Conservation (phyloP, 2,113 vertebrate species). For the Drymodes brunneopygia region DNA sequence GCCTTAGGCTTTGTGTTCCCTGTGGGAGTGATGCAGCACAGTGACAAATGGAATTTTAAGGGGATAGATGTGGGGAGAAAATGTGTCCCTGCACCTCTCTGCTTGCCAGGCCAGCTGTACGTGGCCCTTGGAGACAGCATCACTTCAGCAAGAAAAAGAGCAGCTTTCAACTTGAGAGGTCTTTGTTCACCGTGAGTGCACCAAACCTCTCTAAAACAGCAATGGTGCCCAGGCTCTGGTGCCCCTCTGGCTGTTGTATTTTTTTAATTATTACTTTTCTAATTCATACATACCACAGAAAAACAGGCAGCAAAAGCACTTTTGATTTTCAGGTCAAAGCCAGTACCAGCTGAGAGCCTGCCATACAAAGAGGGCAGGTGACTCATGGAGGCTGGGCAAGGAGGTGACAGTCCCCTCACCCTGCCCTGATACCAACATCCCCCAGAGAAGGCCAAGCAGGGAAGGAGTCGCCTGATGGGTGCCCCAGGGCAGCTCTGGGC, state of each 20-base stretch:
- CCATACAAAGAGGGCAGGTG: not conserved
- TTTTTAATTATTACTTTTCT: not conserved
- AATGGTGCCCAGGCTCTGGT: not conserved
- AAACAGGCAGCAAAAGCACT: not conserved
- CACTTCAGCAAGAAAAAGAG: not conserved
- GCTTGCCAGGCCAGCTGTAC: not conserved
- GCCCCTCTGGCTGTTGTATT: not conserved
- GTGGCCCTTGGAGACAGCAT: not conserved
- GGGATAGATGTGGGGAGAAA: not conserved
- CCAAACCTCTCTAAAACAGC: not conserved
- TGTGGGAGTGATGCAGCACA: not conserved
- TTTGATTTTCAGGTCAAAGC: not conserved
- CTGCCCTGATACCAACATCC: not conserved
- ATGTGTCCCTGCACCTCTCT: fast-evolving
- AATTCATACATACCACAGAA: not conserved
- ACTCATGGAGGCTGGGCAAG: not conserved
- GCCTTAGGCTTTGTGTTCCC: not conserved
- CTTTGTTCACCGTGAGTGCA: not conserved
- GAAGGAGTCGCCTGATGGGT: not conserved
- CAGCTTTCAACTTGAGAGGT: not conserved
- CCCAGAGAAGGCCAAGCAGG: not conserved
- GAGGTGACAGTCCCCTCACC: not conserved
- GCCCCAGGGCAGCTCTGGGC: fast-evolving
- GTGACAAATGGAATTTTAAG: not conserved
- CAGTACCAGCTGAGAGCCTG: not conserved